Conservation (phyloP, 2,797 vertebrate species). For the Cyclura pinguis region DNA sequence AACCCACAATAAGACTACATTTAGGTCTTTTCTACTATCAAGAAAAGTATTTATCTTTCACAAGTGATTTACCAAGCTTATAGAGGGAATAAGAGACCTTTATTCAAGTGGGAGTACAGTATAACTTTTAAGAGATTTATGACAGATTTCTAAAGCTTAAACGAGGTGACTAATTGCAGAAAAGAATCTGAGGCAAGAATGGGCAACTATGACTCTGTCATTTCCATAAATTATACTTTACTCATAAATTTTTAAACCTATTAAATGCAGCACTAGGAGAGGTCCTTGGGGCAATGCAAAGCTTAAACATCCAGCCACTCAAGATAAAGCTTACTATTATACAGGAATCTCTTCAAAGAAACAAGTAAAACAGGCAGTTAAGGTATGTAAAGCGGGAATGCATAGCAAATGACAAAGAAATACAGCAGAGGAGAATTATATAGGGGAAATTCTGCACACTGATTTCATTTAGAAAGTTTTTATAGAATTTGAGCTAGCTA, state of each 20-base stretch:
- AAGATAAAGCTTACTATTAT: constrained; percentile 19
- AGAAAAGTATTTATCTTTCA: background rate
- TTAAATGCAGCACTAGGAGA: background rate
- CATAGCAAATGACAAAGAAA: constrained; percentile 18
- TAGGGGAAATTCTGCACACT: background rate
- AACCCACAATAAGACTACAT: background rate
- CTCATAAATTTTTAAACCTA: constrained; percentile 27
- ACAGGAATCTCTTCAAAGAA: constrained; percentile 32
- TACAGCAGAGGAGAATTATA: background rate
- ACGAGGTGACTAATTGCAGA: background rate
- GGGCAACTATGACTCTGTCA: constrained; percentile 6
- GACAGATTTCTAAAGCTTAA: constrained; percentile 25
- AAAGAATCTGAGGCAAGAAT: constrained; percentile 39
- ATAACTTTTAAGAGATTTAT: constrained; percentile 5
- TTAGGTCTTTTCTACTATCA: background rate
- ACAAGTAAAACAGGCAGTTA: constrained; percentile 30
- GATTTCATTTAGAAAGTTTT: background rate
- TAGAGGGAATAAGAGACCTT: background rate
- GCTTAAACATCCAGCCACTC: constrained; percentile 12
- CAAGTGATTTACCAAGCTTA: background rate
- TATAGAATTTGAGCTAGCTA: background rate
- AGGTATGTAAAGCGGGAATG: background rate
- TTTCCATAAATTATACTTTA: constrained; percentile 38
- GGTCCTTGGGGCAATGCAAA: constrained; percentile 25
- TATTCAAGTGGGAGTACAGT: constrained; percentile 18